Evolutionary conservation across 2,113 vertebrate genomes (phyloP), one percentile per base, ranked within the genome.

Genomic region (Cygnus atratus): DNA sequence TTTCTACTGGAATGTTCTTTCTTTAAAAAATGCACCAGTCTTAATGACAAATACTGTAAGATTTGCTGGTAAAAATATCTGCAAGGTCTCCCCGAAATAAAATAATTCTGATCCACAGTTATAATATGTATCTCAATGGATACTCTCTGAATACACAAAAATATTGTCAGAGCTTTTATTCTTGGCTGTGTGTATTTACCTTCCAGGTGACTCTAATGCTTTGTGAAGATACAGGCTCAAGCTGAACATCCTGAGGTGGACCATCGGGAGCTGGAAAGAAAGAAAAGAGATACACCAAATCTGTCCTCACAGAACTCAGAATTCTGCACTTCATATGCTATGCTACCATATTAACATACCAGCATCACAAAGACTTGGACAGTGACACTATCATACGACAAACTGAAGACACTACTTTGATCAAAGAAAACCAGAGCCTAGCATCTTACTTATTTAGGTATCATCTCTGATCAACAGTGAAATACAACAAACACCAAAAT

Each of bases 141-240:
- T 67, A 6, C 4, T 57, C 39, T 48, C 26, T 66, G 39, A 84
- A 75, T n/a, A 17, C 25, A 62, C 33, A 24, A 54, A 84, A 83
- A 70, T 31, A 62, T 25, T 70, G 19, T 11, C 29, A 76, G 57
- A 50, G 7, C 41, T 37, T 11, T 13, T 10, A 7, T 70, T 13
- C 2, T 2, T 55, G 15, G 6, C 10, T 80, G 13, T 18, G 10
- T 35, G 19, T 43, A 74, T 84, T 98, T 98, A 99, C 99, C 99
- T 99, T 99, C 99, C 99, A 99, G 88, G 99, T 99, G 87, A 99
- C 99, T 97, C 99, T 98, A 98, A 99, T 99, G 98, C 98, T 99
- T 96, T 99, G 99, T 41, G 99, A 99, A 25, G 99, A 99, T n/a
- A 99, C 98, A 35, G 99, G 98, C 91, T 99, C 99, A 82, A 99